Percentiles rank a stretch among this genome's conserved stretches.
phyloP scores from a whole-genome alignment of 1,140 invertebrate genomes.

The Diabrotica virgifera region DNA sequence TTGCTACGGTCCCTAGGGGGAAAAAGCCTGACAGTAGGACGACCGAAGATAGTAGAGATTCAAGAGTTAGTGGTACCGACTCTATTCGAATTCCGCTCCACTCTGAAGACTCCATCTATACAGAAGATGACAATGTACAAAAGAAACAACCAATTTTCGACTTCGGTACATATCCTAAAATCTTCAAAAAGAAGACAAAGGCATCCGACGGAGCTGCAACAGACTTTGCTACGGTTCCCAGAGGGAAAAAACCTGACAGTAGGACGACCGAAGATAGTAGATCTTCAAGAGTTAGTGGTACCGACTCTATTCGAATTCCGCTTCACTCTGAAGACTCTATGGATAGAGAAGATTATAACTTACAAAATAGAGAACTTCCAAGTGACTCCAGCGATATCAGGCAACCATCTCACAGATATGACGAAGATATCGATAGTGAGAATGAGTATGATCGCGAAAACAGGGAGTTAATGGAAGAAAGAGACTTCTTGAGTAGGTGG shows the following conservation, averaged over 20 bases:
- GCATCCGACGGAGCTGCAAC: conserved; percentile 33
- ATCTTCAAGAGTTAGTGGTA: conserved; percentile 25
- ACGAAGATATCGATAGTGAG: conserved; percentile 41
- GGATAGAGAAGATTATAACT: conserved; percentile 32
- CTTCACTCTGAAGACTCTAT: conserved; percentile 46
- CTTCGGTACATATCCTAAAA: conserved; percentile 70
- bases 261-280: conserved; percentile 13
- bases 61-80: conserved; percentile 25
- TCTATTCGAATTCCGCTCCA: conserved; percentile 40
- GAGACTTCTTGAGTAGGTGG: conserved; percentile 35
- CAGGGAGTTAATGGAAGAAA: conserved; percentile 34
- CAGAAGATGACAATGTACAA: conserved; percentile 4
- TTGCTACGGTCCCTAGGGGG: conserved; percentile 53
- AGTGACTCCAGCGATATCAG: conserved; percentile 23
- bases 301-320: conserved; percentile 36
- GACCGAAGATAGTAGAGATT: conserved; percentile 19
- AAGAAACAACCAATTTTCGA: conserved; percentile 70
- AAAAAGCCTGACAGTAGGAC: conserved; percentile 39
- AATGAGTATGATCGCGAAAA: conserved; percentile 43
- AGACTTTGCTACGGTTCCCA: conserved; percentile 54
- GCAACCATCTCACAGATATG: conserved; percentile 35
- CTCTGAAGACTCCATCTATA: conserved; percentile 47
- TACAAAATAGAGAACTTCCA: neutral
- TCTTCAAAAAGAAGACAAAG: conserved; percentile 56
- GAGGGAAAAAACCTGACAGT: conserved; percentile 45